phyloP scores from a whole-genome alignment of 2,888 invertebrate genomes.

The Eugnorisma glareosa region DNA sequence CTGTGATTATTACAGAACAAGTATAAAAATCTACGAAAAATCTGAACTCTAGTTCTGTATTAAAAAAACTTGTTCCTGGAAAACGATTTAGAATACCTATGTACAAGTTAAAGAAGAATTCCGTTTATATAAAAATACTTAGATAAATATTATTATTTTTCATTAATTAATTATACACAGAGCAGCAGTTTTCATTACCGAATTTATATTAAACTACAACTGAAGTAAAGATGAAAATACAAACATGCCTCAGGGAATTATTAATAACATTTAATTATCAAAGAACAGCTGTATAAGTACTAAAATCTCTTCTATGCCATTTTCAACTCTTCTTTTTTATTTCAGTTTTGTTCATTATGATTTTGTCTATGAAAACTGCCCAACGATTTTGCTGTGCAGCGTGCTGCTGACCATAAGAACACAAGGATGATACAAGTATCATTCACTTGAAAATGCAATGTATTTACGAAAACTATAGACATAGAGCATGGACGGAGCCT shows the following conservation, averaged over 20 bases:
- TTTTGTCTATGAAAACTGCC: not conserved
- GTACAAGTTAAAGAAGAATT: slow-evolving; percentile 42
- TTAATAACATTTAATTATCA: not conserved
- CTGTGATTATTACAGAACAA: slow-evolving; percentile 2
- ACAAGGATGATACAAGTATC: not conserved
- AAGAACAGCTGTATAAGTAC: not conserved
- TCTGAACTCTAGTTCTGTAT: not conserved
- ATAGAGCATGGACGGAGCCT: too few species aligned
- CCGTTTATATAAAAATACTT: slow-evolving; percentile 41
- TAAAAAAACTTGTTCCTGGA: slow-evolving; percentile 28
- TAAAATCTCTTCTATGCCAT: not conserved
- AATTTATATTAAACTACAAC: not conserved
- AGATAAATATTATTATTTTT: slow-evolving; percentile 21
- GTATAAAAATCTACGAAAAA: not conserved
- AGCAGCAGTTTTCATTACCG: not conserved
- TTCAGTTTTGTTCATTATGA: not conserved
- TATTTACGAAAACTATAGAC: too few species aligned
- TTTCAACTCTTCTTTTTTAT: not conserved
- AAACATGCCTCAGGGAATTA: not conserved
- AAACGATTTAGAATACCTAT: slow-evolving; percentile 43
- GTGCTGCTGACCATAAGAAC: not conserved
- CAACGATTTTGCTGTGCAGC: slow-evolving; percentile 3
- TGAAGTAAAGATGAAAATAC: slow-evolving; percentile 5
- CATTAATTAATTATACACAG: slow-evolving; percentile 3
- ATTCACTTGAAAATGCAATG: slow-evolving; percentile 21